phyloP scores from a whole-genome alignment of 2,797 vertebrate species.

The Strix occidentalis region DNA sequence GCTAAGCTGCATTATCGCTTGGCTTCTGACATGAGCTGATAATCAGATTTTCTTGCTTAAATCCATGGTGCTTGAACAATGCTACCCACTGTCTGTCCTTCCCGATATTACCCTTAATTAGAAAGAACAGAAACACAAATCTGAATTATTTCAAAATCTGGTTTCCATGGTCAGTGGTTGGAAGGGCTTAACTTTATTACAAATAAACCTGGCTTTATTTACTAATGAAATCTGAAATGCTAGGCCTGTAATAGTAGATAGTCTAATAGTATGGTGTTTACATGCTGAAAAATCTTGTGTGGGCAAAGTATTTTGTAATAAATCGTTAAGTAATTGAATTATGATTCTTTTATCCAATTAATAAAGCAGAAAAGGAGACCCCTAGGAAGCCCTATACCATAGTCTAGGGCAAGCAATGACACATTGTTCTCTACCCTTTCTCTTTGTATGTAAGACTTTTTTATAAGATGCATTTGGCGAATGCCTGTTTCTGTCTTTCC shows the following conservation, averaged over 20 bases:
- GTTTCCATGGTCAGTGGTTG: constrained; percentile 88
- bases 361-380: constrained; percentile 36
- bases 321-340: constrained; percentile 76
- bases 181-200: constrained; percentile 99
- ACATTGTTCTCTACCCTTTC: neutral
- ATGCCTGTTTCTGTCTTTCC: neutral
- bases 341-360: constrained; percentile 72
- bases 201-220: constrained; percentile 95
- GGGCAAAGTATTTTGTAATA: constrained; percentile 75
- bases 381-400: constrained; percentile 16
- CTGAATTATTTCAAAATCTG: constrained; percentile 99
- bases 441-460: neutral
- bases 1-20: constrained; percentile 97
- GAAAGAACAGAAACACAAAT: constrained; percentile 99
- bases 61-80: constrained; percentile 93
- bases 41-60: constrained; percentile 99
- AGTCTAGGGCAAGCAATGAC: constrained; percentile 15
- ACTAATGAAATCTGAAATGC: constrained; percentile 83
- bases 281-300: constrained; percentile 67
- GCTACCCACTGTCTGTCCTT: constrained; percentile 91
- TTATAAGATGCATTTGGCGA: neutral
- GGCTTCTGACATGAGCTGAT: constrained; percentile 99
- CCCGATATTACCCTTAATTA: constrained; percentile 97
- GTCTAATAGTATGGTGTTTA: constrained; percentile 67
- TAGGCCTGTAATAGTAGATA: constrained; percentile 67